Percentiles rank a stretch among this genome's conserved stretches.
Evolutionary conservation across 2,888 invertebrate genomes (phyloP).

Genomic region (Rosalia funebris): DNA sequence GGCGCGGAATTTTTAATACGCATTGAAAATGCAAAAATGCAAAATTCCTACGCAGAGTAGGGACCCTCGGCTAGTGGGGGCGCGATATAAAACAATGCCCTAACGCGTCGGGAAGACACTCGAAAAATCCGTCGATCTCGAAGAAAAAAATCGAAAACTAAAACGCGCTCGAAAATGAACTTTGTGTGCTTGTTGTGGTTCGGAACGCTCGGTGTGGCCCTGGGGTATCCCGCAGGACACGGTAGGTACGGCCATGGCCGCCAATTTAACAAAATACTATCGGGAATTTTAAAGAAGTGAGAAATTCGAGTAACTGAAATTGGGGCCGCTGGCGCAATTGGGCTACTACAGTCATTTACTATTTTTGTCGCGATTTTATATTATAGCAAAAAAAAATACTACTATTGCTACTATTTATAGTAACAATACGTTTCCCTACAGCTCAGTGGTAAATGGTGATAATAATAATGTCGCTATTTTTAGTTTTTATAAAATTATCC

Average conservation of each 20-base stretch:
- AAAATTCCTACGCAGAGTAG: neutral
- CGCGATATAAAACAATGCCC: conserved; percentile 49
- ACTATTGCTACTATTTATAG: no score
- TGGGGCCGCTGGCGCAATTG: no score
- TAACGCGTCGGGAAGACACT: neutral
- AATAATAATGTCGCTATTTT: no score
- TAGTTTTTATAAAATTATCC: no score
- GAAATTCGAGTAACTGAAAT: no score
- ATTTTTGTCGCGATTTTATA: no score
- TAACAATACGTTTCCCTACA: no score
- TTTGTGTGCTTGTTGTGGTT: conserved; percentile 24
- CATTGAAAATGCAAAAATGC: conserved; percentile 39
- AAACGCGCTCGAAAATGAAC: conserved; percentile 28
- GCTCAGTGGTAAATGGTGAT: no score
- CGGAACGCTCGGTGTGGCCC: conserved; percentile 19
- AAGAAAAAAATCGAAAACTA: neutral
- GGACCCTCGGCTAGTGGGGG: conserved; percentile 44
- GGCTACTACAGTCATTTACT: no score
- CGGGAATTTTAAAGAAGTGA: no score
- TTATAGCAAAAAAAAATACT: no score
- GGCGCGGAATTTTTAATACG: conserved; percentile 57
- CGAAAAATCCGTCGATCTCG: neutral
- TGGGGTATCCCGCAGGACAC: conserved; percentile 27
- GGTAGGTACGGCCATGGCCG: conserved; percentile 36
- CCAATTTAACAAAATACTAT: no score